Evolutionary conservation across 2,888 invertebrate species (phyloP).

Genomic region (Hesperia comma): DNA sequence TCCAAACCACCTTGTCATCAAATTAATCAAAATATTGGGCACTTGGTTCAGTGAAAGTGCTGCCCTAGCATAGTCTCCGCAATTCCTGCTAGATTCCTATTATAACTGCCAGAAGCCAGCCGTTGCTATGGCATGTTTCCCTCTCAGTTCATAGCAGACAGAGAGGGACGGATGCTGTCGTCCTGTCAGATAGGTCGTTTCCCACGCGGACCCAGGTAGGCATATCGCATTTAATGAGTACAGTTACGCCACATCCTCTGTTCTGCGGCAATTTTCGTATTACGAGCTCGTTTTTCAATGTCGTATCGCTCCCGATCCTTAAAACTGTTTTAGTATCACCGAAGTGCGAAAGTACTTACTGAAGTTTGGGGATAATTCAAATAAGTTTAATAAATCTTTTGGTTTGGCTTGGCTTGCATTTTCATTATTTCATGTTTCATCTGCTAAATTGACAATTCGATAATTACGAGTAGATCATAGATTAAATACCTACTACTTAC

Average conservation of each 20-base stretch:
- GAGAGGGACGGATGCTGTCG: conserved; percentile 18
- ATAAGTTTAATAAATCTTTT: not conserved
- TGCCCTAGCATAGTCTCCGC: not conserved
- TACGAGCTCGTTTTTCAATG: conserved; percentile 35
- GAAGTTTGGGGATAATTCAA: not conserved
- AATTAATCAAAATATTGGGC: too few relatives aligned
- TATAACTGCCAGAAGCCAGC: not conserved
- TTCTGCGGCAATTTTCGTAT: conserved; percentile 38
- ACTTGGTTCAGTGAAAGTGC: too few relatives aligned
- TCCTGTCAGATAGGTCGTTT: conserved; percentile 23
- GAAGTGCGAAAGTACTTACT: not conserved
- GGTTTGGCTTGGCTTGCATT: not conserved
- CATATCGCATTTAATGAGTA: conserved; percentile 40
- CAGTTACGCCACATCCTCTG: conserved; percentile 35
- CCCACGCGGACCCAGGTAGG: conserved; percentile 40
- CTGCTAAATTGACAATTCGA: too few relatives aligned
- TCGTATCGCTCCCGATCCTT: conserved; percentile 11
- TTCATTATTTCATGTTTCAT: too few relatives aligned
- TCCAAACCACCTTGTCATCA: too few relatives aligned
- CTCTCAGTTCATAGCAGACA: conserved; percentile 10
- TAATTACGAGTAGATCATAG: too few relatives aligned
- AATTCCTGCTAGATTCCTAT: not conserved
- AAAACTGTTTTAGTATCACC: not conserved
- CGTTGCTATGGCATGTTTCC: not conserved
- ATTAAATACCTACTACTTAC: too few relatives aligned